Conservation (phyloP, 2,888 invertebrate species). For the Protonemura montana region DNA sequence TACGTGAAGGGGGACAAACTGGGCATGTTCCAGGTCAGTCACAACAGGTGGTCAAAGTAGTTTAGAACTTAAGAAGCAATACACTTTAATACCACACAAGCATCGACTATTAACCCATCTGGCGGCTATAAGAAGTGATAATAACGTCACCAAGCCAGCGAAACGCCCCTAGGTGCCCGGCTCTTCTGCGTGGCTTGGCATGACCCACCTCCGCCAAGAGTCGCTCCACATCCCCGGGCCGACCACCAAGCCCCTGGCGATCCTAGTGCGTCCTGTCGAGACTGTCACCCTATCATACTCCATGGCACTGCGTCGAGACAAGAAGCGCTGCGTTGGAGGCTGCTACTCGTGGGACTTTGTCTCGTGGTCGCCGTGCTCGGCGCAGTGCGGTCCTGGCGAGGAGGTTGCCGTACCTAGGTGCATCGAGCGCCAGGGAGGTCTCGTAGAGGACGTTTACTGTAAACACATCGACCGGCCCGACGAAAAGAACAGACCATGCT, state of each 20-base stretch:
- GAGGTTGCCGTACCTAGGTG: constrained; percentile 58
- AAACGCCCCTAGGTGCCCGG: constrained; percentile 56
- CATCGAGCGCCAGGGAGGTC: constrained; percentile 62
- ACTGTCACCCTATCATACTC: constrained; percentile 53
- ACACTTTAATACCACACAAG: too few species aligned
- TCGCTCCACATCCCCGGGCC: constrained; percentile 63
- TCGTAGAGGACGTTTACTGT: constrained; percentile 61
- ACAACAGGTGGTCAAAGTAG: too few species aligned
- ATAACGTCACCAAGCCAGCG: too few species aligned
- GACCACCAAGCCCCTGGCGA: constrained; percentile 59
- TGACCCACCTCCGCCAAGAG: constrained; percentile 56
- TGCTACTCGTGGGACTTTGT: constrained; percentile 62
- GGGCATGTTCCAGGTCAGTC: neutral
- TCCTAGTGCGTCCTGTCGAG: constrained; percentile 54
- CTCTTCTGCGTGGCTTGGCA: constrained; percentile 57
- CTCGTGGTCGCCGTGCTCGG: constrained; percentile 64
- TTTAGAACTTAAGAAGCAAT: too few species aligned
- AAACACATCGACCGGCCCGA: constrained; percentile 53
- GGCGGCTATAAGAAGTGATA: too few species aligned
- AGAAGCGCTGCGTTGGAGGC: constrained; percentile 52
- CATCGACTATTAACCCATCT: too few species aligned
- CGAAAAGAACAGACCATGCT: constrained; percentile 60
- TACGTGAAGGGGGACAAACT: constrained; percentile 61
- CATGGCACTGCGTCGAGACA: constrained; percentile 55
- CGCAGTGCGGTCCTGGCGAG: constrained; percentile 64